These are phyloP conservation scores for Volucella bombylans DNA, from an alignment of 2,888 invertebrate genomes.

Conservation along the genomic window DNA sequence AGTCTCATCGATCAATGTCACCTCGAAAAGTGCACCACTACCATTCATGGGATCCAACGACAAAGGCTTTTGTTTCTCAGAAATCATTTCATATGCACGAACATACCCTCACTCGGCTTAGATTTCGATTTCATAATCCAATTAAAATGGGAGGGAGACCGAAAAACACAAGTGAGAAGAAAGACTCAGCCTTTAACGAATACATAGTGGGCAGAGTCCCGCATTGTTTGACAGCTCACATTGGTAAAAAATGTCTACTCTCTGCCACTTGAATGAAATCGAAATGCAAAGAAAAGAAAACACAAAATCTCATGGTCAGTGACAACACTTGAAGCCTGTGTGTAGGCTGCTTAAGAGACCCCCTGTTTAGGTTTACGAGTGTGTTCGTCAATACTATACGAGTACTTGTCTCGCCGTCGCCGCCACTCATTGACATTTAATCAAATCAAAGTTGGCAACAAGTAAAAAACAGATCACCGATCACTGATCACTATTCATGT, in stretches of 20 bases:
- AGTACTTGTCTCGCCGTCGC: slow-evolving; percentile 14
- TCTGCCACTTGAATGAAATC: too few species aligned
- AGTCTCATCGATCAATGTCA: slow-evolving; percentile 54
- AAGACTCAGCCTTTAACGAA: background rate
- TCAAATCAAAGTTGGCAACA: slow-evolving; percentile 38
- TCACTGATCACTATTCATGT: slow-evolving; percentile 31
- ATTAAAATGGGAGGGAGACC: slow-evolving; percentile 25
- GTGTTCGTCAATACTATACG: too few species aligned
- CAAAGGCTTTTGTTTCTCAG: slow-evolving; percentile 41
- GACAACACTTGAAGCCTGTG: slow-evolving; percentile 12
- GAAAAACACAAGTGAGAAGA: background rate
- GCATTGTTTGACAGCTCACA: slow-evolving; percentile 14
- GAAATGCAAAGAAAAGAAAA: slow-evolving; percentile 16
- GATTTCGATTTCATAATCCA: slow-evolving; percentile 59
- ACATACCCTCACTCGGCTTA: background rate
- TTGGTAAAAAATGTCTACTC: background rate
- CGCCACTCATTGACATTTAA: slow-evolving; percentile 55
- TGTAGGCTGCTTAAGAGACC: slow-evolving; percentile 39
- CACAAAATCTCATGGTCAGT: slow-evolving; percentile 58
- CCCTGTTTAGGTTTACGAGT: background rate
- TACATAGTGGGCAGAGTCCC: slow-evolving; percentile 9
- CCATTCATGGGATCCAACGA: slow-evolving; percentile 21
- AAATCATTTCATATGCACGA: slow-evolving; percentile 9
- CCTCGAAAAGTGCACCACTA: slow-evolving; percentile 25
- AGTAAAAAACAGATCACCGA: slow-evolving; percentile 12